A percentile compares a stretch with the other conserved stretches of the same genome.
phyloP scores from a whole-genome alignment of 2,113 vertebrate genomes.

The Pogonocichla stellata region DNA sequence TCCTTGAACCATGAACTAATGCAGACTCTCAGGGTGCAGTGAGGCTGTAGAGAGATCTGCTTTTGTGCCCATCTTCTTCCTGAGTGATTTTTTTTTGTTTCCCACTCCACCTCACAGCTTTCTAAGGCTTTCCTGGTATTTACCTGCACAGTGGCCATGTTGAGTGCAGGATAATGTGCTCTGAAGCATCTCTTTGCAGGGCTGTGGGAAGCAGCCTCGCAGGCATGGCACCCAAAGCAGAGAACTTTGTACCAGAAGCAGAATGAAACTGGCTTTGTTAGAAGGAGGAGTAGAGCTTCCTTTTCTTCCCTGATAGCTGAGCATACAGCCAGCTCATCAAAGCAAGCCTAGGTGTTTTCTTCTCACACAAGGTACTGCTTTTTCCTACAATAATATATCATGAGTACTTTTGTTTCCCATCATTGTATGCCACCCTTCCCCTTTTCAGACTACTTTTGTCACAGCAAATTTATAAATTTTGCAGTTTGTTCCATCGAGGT shows the following conservation, averaged over 20 bases:
- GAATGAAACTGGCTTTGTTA: neutral
- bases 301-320: neutral
- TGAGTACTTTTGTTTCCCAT: neutral
- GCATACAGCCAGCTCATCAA: neutral
- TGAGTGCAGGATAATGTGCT: fast-evolving
- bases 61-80: neutral
- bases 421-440: neutral
- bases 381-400: neutral
- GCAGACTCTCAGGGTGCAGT: neutral
- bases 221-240: fast-evolving
- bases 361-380: neutral
- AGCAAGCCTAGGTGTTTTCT: neutral
- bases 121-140: neutral
- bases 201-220: neutral
- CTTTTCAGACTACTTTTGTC: neutral
- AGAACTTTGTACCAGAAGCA: neutral
- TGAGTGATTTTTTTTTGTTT: neutral
- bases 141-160: fast-evolving
- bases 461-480: neutral
- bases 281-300: neutral
- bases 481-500: neutral
- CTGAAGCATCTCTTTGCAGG: neutral
- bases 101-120: neutral
- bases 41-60: neutral
- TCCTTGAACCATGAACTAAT: neutral